Percentiles rank a stretch among this genome's conserved stretches.
Evolutionary conservation across 2,888 invertebrate species (phyloP).

Genomic region (Kryphioiulus occultus): DNA sequence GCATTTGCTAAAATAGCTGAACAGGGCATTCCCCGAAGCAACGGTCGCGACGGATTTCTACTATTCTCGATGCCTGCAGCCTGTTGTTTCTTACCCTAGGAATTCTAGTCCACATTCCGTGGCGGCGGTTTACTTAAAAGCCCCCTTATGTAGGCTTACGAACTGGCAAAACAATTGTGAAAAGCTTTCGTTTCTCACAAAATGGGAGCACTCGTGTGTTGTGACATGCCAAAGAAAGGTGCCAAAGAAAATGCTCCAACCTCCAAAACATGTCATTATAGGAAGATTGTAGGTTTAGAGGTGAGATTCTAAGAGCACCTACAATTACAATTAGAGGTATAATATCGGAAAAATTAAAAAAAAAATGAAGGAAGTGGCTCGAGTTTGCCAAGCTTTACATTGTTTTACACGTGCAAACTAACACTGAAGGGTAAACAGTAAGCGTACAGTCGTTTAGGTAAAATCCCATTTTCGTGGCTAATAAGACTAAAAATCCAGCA

Average conservation of each 20-base stretch:
- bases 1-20: neutral
- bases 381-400: neutral
- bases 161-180: neutral
- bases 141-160: too few species aligned
- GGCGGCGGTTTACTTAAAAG: neutral
- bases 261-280: constrained; percentile 2
- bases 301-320: neutral
- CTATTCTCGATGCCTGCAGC: neutral
- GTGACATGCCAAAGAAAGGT: neutral
- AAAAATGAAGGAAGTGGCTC: neutral
- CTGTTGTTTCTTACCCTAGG: neutral
- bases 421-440: neutral
- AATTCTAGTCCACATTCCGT: neutral
- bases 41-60: neutral
- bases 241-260: neutral
- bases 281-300: neutral
- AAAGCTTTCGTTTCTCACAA: neutral
- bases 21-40: neutral
- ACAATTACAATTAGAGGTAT: neutral
- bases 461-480: neutral
- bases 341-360: neutral
- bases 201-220: neutral
- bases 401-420: neutral
- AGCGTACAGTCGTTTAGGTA: neutral
- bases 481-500: neutral